These are phyloP conservation scores for Lycodopsis pacificus DNA, from an alignment of 2,797 vertebrate species.

Conservation along the genomic window DNA sequence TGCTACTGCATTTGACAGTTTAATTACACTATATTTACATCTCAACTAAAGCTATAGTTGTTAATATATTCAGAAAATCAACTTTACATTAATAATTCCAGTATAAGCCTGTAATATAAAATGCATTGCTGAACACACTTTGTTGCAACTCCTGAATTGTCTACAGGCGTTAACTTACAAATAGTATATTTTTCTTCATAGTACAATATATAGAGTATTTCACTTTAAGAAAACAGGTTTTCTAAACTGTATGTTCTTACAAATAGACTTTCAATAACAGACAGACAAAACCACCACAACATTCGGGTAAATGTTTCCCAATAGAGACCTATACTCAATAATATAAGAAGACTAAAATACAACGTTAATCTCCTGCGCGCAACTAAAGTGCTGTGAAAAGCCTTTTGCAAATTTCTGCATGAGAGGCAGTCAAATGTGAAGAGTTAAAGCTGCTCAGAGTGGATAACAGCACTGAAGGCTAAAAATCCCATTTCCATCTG, in stretches of 20 bases:
- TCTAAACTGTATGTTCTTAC: not conserved
- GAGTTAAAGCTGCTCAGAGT: conserved; percentile 67
- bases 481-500: conserved; percentile 74
- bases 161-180: not conserved
- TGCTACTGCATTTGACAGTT: not conserved
- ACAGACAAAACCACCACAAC: not conserved
- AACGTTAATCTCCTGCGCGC: conserved; percentile 45
- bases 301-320: conserved; percentile 16
- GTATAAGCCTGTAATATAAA: not conserved
- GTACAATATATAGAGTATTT: not conserved
- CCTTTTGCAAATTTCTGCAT: conserved; percentile 58
- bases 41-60: not conserved
- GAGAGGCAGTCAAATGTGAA: conserved; percentile 66
- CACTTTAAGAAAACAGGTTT: not conserved
- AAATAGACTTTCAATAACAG: conserved; percentile 3
- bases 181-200: not conserved
- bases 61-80: not conserved
- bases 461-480: conserved; percentile 66
- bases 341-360: conserved; percentile 44
- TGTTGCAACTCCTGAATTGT: too few relatives aligned
- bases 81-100: conserved; percentile 6
- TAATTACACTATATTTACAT: not conserved
- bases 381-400: conserved; percentile 52
- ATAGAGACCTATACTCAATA: conserved; percentile 16
- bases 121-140: not conserved